Evolutionary conservation across 35 echinoderm and acorn worm species (phyloP).

Genomic region (Hemicentrotus pulcherrimus): DNA sequence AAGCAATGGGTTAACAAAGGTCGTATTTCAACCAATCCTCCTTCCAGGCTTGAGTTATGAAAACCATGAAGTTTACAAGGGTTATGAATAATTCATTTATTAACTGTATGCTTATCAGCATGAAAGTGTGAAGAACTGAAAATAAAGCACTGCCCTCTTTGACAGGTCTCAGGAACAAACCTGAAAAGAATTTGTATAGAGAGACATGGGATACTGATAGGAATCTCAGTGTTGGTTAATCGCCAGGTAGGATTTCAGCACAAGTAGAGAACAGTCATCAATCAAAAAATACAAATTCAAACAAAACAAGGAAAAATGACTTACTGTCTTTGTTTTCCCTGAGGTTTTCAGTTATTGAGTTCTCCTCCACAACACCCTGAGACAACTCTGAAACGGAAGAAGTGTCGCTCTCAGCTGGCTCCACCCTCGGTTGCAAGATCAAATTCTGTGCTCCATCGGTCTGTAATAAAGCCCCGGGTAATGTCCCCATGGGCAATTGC

Average conservation of each 20-base stretch:
- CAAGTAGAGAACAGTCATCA: background rate
- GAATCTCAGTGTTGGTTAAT: background rate
- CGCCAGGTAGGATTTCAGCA: background rate
- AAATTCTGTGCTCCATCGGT: constrained; percentile 26
- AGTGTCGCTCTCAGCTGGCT: background rate
- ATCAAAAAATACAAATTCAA: background rate
- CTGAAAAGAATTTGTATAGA: background rate
- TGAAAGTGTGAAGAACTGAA: too few relatives aligned
- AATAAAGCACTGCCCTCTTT: background rate
- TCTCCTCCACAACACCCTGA: constrained; percentile 27
- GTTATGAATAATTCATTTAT: too few relatives aligned
- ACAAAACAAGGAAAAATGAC: background rate
- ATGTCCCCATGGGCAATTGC: background rate
- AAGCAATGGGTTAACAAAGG: too few relatives aligned
- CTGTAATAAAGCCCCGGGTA: background rate
- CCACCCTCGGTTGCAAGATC: background rate
- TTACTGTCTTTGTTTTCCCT: constrained; percentile 47
- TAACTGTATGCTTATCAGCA: too few relatives aligned
- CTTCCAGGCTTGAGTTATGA: too few relatives aligned
- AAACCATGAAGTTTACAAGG: too few relatives aligned
- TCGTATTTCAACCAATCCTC: too few relatives aligned
- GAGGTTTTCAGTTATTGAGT: constrained; percentile 18
- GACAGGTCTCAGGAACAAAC: background rate
- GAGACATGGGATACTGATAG: background rate
- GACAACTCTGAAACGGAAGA: background rate